phyloP scores from a whole-genome alignment of 2,797 vertebrate species.

The Silurus aristotelis region DNA sequence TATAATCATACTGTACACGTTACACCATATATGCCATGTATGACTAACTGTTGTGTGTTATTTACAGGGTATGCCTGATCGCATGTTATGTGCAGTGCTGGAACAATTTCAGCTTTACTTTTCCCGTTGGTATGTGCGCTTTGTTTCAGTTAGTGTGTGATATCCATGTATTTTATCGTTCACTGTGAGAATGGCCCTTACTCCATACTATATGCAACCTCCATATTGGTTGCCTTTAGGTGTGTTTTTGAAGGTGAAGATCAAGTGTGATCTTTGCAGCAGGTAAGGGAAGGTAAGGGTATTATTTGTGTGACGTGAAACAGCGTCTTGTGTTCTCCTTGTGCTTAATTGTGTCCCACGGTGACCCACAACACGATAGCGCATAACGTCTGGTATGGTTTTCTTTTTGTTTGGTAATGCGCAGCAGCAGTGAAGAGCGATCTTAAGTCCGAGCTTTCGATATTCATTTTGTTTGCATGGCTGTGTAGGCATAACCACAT shows the following conservation, averaged over 20 bases:
- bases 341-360: conserved; percentile 73
- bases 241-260: conserved; percentile 62
- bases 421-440: conserved; percentile 27
- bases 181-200: conserved; percentile 51
- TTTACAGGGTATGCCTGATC: conserved; percentile 89
- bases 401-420: conserved; percentile 32
- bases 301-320: conserved; percentile 67
- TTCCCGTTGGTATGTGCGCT: conserved; percentile 88
- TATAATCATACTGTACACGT: conserved; percentile 79
- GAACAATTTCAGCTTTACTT: conserved; percentile 89
- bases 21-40: conserved; percentile 80
- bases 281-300: conserved; percentile 71
- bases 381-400: conserved; percentile 55
- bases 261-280: conserved; percentile 66
- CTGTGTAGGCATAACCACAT: conserved; percentile 35
- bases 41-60: conserved; percentile 88
- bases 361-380: conserved; percentile 68
- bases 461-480: conserved; percentile 50
- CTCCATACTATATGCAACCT: conserved; percentile 42
- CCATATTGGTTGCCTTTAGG: conserved; percentile 44
- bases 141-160: conserved; percentile 82
- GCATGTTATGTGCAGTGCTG: conserved; percentile 89
- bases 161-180: conserved; percentile 69
- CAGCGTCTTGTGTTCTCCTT: conserved; percentile 70
- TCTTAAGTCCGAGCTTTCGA: conserved; percentile 22